A percentile compares a stretch with the other conserved stretches of the same genome.
Conservation (phyloP, 2,888 invertebrate genomes). For the Autographa gamma region DNA sequence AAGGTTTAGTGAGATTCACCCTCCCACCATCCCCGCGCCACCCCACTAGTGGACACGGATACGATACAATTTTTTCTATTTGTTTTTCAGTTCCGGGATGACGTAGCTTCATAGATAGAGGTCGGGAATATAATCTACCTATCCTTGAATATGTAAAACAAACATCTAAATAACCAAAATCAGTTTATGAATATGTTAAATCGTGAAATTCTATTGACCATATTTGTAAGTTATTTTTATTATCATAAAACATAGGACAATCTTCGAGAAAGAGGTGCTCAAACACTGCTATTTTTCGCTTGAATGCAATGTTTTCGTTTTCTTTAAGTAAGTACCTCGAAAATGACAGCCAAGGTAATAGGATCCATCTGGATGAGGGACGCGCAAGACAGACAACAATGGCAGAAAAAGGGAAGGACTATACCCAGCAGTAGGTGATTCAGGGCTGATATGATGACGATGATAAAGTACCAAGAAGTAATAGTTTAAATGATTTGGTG, state of each 20-base stretch:
- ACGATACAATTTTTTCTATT: conserved; percentile 1
- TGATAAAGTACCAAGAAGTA: no score
- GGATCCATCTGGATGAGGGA: no score
- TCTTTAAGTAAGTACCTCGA: no score
- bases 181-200: conserved; percentile 4
- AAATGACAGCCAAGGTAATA: no score
- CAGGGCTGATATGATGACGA: no score
- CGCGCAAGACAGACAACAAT: no score
- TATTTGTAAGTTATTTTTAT: conserved; percentile 4
- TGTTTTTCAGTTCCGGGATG: neutral
- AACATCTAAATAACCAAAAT: conserved; percentile 4
- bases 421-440: no score
- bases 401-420: no score
- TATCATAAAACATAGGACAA: neutral
- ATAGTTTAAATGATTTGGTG: no score
- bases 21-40: neutral
- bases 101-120: neutral
- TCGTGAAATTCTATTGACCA: neutral
- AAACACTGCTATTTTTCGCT: no score
- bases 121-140: neutral
- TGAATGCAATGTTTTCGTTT: no score
- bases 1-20: neutral
- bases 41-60: neutral
- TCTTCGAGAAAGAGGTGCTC: no score
- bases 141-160: conserved; percentile 4